These are phyloP conservation scores for Hystrix cristata DNA, from an alignment of 2,113 vertebrate species.

Conservation along the genomic window DNA sequence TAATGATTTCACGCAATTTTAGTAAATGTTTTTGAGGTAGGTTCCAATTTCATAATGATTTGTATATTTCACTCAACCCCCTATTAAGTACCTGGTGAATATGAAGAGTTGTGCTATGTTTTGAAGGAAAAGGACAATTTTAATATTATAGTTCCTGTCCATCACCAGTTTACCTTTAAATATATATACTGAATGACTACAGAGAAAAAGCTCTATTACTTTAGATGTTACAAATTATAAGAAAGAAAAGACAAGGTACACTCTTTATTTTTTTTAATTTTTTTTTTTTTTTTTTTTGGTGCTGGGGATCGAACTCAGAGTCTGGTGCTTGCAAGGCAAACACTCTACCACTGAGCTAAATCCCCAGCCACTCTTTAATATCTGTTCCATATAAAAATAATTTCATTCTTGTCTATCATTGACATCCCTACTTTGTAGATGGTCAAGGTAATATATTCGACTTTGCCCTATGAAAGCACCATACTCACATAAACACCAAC, in stretches of 20 bases:
- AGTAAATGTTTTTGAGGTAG: background rate
- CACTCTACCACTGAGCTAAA: too few species aligned
- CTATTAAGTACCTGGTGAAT: background rate
- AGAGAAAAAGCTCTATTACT: background rate
- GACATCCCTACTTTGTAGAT: background rate
- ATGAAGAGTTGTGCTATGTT: background rate
- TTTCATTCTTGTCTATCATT: background rate
- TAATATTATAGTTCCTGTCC: background rate
- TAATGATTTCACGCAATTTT: slow-evolving; percentile 40
- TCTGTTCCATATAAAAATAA: slow-evolving; percentile 8
- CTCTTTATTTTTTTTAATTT: background rate
- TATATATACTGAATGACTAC: background rate
- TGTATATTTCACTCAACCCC: background rate
- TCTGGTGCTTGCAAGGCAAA: too few species aligned
- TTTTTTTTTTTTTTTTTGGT: background rate
- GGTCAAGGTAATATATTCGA: background rate
- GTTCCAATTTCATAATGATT: slow-evolving; percentile 41
- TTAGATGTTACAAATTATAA: background rate
- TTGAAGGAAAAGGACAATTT: background rate
- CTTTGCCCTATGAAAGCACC: background rate
- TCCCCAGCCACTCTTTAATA: background rate
- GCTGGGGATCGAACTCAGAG: too few species aligned
- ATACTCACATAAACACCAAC: background rate
- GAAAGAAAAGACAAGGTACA: background rate
- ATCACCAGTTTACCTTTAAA: background rate